Evolutionary conservation across 2,113 vertebrate genomes (phyloP), one percentile per base, ranked within the genome.

Genomic region (Bos javanicus): DNA sequence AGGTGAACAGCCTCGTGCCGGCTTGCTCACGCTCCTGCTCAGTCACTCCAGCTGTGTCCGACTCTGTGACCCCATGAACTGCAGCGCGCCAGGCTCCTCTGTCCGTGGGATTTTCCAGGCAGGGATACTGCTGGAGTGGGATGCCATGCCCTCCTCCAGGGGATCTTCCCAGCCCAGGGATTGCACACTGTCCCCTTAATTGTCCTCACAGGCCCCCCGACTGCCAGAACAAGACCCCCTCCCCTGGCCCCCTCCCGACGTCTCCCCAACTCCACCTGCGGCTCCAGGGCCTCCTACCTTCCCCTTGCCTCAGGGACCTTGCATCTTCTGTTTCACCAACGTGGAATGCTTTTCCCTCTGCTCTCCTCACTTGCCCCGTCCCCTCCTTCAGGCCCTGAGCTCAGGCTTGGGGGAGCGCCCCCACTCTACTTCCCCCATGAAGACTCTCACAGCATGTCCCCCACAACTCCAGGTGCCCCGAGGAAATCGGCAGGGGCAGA

Each of bases 171-270:
- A 23, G 19, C 67, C n/a, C 67, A 39, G 67, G n/a, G 67, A 39
- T 13, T 71, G n/a, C 67, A 39, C n/a, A 23, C n/a, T 11, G n/a
- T 11, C 57, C 36, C 50, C 17, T 3, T 6, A 28, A 30, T 62
- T 26, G 5, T 12, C 64, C 43, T 57, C 36, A 3, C 10, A 56
- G 85, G 8, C 36, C 56, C 82, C 52, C 4, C 0, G 7, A 5
- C 36, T 82, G 50, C 13, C 8, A 25, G 36, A 14, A 33, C 0
- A 17, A 33, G 36, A 26, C 30, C 14, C 8, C 21, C 13, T 1
- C 1, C 17, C 17, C 1, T 0, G 14, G 52, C 6, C 43, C 36
- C n/a, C 5, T 12, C 4, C 30, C 3, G 1, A 11, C 14, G 0
- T 60, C 30, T 36, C 46, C 50, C 28, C 1, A 14, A 3, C 1